These are phyloP conservation scores for Falco peregrinus DNA, from an alignment of 2,797 vertebrate species.

Conservation along the genomic window DNA sequence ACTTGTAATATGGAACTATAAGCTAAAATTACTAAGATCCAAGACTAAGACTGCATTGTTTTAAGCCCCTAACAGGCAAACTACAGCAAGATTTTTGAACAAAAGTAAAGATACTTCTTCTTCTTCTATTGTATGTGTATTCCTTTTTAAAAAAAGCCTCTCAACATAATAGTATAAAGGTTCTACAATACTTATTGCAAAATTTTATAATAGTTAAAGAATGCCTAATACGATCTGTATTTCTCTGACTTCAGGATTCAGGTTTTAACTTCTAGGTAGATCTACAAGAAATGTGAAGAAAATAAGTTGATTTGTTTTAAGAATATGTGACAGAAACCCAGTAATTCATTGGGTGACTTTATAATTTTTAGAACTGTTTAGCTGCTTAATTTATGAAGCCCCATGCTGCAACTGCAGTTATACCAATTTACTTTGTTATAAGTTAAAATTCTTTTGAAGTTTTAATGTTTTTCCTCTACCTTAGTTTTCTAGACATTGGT, in stretches of 20 bases:
- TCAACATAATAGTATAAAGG: neutral
- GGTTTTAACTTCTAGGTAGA: neutral
- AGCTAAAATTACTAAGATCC: neutral
- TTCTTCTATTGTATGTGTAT: neutral
- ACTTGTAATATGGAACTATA: neutral
- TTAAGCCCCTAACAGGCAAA: neutral
- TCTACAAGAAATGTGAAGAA: neutral
- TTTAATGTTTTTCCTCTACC: neutral
- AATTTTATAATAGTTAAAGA: neutral
- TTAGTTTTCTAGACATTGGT: neutral
- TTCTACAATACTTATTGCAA: neutral
- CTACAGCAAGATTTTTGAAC: neutral
- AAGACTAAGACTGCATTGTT: neutral
- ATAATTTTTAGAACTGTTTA: neutral
- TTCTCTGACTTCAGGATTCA: neutral
- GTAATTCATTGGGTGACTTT: neutral
- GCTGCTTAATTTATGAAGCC: neutral
- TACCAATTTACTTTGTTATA: neutral
- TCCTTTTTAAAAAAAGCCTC: neutral
- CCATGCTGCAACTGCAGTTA: neutral
- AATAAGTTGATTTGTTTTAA: neutral
- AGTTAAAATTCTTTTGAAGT: neutral
- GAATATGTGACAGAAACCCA: neutral
- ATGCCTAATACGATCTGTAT: neutral
- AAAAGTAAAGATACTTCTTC: neutral